Evolutionary conservation across 2,888 invertebrate genomes (phyloP).

Genomic region (Antheraea assamensis): DNA sequence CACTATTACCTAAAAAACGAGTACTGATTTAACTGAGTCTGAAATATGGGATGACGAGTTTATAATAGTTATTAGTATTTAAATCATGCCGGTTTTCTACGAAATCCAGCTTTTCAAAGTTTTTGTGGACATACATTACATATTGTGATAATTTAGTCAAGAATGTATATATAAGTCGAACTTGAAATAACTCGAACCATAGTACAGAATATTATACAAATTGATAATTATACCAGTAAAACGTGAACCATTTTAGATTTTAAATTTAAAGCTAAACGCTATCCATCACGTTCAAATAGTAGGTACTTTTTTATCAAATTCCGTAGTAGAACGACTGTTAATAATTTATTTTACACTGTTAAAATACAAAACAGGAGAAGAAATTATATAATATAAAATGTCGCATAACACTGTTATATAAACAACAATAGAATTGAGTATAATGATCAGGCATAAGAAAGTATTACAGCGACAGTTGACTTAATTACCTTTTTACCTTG

Average conservation of each 20-base stretch:
- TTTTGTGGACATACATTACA: no score
- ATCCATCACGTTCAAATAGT: no score
- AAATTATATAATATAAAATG: neutral
- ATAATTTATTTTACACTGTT: neutral
- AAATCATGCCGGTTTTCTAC: no score
- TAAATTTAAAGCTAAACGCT: no score
- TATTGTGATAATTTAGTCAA: no score
- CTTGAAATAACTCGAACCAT: no score
- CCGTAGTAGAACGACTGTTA: neutral
- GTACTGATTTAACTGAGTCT: no score
- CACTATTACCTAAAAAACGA: no score
- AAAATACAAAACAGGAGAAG: neutral
- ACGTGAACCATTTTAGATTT: neutral
- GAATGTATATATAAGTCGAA: no score
- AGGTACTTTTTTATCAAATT: slow-evolving; percentile 30
- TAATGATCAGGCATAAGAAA: slow-evolving; percentile 8
- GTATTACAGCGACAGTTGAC: slow-evolving; percentile 3
- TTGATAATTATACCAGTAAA: neutral
- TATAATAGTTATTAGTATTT: no score
- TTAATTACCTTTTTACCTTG: neutral
- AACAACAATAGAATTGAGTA: slow-evolving; percentile 18
- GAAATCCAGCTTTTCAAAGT: no score
- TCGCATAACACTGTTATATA: slow-evolving; percentile 9
- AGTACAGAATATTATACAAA: neutral
- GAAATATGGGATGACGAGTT: no score